phyloP scores from a whole-genome alignment of 1,140 invertebrate genomes.

The Papilio polytes region DNA sequence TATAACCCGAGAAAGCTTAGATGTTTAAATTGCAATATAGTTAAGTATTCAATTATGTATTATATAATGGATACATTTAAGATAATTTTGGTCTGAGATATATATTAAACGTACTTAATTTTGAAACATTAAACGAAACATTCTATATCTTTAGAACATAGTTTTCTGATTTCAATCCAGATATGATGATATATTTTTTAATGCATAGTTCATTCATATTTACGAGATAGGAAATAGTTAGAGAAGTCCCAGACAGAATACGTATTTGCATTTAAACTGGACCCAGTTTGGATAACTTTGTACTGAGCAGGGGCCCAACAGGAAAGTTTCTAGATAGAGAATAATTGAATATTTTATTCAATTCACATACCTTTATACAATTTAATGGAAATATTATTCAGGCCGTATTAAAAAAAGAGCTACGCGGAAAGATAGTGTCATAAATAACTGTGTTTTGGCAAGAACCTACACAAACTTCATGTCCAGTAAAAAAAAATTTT shows the following conservation, averaged over 20 bases:
- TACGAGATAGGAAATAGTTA: slow-evolving; percentile 40
- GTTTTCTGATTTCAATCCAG: neutral
- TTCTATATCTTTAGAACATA: no score
- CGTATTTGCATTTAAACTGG: slow-evolving; percentile 67
- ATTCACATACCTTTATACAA: slow-evolving; percentile 45
- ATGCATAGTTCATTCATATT: neutral
- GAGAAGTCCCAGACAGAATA: slow-evolving; percentile 43
- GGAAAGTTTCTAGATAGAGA: slow-evolving; percentile 52
- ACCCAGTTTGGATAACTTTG: slow-evolving; percentile 65
- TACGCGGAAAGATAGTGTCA: neutral
- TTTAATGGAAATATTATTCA: slow-evolving; percentile 43
- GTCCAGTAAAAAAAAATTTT: no score
- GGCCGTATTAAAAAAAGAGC: neutral
- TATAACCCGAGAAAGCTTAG: neutral
- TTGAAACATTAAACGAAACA: no score
- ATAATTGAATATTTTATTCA: slow-evolving; percentile 54
- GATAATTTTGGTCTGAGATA: no score
- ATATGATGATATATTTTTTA: neutral
- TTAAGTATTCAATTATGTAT: neutral
- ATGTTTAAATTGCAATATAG: neutral
- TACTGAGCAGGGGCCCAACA: slow-evolving; percentile 54
- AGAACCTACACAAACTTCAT: neutral
- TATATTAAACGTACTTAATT: no score
- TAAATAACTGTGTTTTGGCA: neutral
- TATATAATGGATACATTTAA: neutral